A percentile compares a stretch with the other conserved stretches of the same genome.
Evolutionary conservation across 1,140 invertebrate genomes (phyloP).

Genomic region (Ditylenchus dipsaci): DNA sequence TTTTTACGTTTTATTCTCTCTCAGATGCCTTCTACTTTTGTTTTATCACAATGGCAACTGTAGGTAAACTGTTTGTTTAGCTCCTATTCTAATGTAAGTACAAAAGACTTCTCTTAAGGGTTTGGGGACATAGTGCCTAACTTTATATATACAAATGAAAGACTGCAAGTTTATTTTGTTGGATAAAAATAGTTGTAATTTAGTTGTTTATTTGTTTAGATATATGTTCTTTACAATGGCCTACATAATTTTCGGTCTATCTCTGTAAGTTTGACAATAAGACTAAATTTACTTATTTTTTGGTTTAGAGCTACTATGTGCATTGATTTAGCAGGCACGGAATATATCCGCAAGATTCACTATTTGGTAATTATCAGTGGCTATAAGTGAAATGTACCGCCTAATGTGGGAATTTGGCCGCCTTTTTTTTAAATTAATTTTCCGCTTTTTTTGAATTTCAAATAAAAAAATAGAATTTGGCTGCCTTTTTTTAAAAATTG

Average conservation of each 20-base stretch:
- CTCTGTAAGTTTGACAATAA: conserved; percentile 37
- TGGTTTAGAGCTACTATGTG: conserved; percentile 56
- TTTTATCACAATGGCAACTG: conserved; percentile 58
- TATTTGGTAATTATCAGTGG: conserved; percentile 29
- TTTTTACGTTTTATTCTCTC: no score
- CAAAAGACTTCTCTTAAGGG: conserved; percentile 29
- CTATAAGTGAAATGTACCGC: no score
- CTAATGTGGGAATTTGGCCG: no score
- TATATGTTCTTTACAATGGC: conserved; percentile 53
- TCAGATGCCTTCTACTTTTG: conserved; percentile 57
- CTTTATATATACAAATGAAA: conserved; percentile 30
- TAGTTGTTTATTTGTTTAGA: not conserved
- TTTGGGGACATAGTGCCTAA: conserved; percentile 56
- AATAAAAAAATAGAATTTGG: no score
- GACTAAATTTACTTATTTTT: not conserved
- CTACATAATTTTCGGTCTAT: conserved; percentile 57
- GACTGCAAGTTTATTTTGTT: conserved; percentile 46
- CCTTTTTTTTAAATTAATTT: no score
- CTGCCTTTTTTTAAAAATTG: no score
- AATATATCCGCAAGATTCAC: conserved; percentile 56
- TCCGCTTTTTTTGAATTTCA: no score
- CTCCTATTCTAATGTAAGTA: not conserved
- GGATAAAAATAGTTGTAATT: not conserved
- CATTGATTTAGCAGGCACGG: conserved; percentile 56
- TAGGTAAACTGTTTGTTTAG: conserved; percentile 30